These are phyloP conservation scores for Pteromalus puparum DNA, from an alignment of 1,140 invertebrate species.

Conservation along the genomic window DNA sequence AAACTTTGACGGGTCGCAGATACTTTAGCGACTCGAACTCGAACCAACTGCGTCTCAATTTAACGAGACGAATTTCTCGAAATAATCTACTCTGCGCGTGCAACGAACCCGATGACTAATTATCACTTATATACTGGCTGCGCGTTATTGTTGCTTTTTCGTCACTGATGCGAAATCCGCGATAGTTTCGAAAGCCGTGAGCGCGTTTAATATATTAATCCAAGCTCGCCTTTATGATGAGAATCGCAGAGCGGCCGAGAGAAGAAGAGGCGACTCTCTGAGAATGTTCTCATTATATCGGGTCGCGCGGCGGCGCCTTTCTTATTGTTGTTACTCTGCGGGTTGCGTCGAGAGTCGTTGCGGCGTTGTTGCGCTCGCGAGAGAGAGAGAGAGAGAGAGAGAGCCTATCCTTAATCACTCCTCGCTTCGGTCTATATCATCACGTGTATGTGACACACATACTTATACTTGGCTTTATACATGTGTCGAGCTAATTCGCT, in stretches of 20 bases:
- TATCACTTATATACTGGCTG: background rate
- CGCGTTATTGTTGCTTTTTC: background rate
- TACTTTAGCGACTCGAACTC: too few species aligned
- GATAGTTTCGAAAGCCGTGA: conserved; percentile 2
- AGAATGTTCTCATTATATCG: conserved; percentile 59
- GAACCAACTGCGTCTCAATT: too few species aligned
- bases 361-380: background rate
- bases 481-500: background rate
- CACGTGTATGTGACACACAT: too few species aligned
- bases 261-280: conserved; percentile 51
- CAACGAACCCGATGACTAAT: background rate
- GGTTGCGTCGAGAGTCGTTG: conserved; percentile 2
- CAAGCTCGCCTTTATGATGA: conserved; percentile 15
- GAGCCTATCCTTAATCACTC: conserved; percentile 1
- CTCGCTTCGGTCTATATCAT: background rate
- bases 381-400: too few species aligned
- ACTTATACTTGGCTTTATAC: background rate
- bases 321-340: conserved; percentile 15
- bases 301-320: conserved; percentile 15
- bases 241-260: background rate
- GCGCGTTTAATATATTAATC: conserved; percentile 21
- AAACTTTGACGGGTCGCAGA: too few species aligned
- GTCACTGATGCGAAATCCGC: background rate
- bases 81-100: too few species aligned
- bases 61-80: too few species aligned